Base-by-base conservation (phyloP, 2,888 invertebrate species). In the Andrena fulva region DNA sequence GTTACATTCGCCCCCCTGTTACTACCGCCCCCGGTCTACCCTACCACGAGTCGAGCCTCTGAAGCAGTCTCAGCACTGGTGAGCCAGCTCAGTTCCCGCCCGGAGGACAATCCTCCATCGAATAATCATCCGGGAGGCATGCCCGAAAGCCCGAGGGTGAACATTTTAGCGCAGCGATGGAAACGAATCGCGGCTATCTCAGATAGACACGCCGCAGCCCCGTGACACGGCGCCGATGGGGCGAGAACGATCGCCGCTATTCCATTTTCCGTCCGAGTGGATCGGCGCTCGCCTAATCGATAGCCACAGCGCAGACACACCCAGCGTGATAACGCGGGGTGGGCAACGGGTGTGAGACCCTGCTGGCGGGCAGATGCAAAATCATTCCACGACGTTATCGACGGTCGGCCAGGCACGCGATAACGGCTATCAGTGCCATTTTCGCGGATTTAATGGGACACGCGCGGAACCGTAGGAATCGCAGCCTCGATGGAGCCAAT, bases 181-280 rank as follows among this genome's bases (percentile, higher is more conserved):
- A 67, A 80, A 80, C 77, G 66, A 68, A 85, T 74, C 69, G 60
- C 54, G 33, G 20, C 35, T 67, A 77, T 73, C 74, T 63, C 74
- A 71, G 80, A 64, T 80, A 68, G 82, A 85, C 42, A 42, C 77
- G 63, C 80, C 31, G 79, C 70, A 75, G 85, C 72, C 80, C 74
- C 66, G 68, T 59, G 75, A 79, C 77, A 63, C 77, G 63, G 56
- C 69, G 76, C 64, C 85, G 84, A 85, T 82, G 87, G 80, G 81
- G 77, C 81, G 84, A 74, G 81, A 70, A 81, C 78, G 81, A 82
- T 79, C 87, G 79, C 62, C 82, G 79, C 84, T 85, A 85, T 87
- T 87, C 82, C 84, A 87, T 85, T 87, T 87, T 87, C 87, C 87
- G 85, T 87, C 75, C 76, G 82, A 87, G 81, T 77, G 84, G 81